Evolutionary conservation across 2,797 vertebrate genomes (phyloP), one percentile per base, ranked within the genome.

Genomic region (Sparus aurata): DNA sequence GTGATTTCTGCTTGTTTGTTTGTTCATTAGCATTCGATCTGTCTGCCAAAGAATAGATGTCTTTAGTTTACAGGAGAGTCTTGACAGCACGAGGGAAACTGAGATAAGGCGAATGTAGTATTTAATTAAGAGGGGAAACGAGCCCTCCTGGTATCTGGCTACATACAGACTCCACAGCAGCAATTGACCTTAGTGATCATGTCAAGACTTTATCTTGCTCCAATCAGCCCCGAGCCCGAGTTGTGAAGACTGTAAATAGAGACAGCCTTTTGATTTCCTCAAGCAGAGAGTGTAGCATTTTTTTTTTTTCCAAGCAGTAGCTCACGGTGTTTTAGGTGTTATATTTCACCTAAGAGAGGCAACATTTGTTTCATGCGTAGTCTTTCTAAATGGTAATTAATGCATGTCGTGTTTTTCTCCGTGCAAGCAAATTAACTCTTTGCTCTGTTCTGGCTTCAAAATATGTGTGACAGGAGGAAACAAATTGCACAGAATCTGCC

Each of bases 181-280:
- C 90, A 89, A 93, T 91, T 93, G 93, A 94, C 93, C 92, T 91
- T 64, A 81, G 91, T 84, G 88, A 92, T 87, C 90, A 90, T 94
- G 92, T 94, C 90, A 89, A 84, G 90, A 87, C 88, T 86, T 91
- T 91, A 93, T 94, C 92, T 89, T 80, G 72, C 85, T 90, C 85
- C 71, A 87, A 94, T 93, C 93, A 91, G 85, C 85, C 84, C 69
- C 30, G 41, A 85, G 88, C 84, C 77, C 83, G 69, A 82, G 74
- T 80, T 83, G 86, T 84, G 71, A 85, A 90, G 85, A 83, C 81
- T 85, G 86, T 78, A 86, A 90, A 92, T 85, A 89, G 83, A 87
- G 61, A 66, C 80, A 85, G 75, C 79, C 68, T 68, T 89, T 83
- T 84, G 83, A 83, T 89, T 86, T 84, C 61, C 69, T 80, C 83